Percentiles rank a stretch among this genome's conserved stretches.
phyloP scores from a whole-genome alignment of 2,888 invertebrate genomes.

The Pollenia angustigena region DNA sequence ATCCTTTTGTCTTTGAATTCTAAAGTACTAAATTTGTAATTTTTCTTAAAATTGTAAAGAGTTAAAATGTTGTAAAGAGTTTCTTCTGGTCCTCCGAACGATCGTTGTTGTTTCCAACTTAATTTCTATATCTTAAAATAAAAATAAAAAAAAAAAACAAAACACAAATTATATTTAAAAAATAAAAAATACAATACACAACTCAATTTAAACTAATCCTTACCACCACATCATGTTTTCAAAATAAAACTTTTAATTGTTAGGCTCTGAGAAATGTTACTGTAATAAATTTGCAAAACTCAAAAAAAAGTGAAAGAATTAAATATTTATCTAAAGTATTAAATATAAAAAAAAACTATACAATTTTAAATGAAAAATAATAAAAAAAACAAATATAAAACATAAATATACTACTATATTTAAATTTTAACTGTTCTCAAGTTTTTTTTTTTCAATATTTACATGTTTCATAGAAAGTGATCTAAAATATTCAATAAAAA shows the following conservation, averaged over 20 bases:
- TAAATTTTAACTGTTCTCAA: conserved; percentile 67
- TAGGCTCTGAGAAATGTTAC: conserved; percentile 72
- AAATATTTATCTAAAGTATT: conserved; percentile 65
- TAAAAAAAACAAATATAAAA: not conserved
- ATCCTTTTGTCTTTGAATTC: too few species aligned
- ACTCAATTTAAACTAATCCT: conserved; percentile 69
- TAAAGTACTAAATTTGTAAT: too few species aligned
- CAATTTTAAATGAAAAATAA: conserved; percentile 57
- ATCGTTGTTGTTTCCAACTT: conserved; percentile 30
- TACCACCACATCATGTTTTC: conserved; percentile 74
- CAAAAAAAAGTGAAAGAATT: conserved; percentile 48
- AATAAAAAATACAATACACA: conserved; percentile 55
- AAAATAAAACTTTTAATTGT: conserved; percentile 71
- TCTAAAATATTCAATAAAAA: conserved; percentile 51
- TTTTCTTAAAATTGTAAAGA: too few species aligned
- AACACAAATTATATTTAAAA: not conserved
- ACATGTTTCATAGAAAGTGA: conserved; percentile 61
- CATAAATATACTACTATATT: conserved; percentile 27
- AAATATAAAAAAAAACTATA: conserved; percentile 46
- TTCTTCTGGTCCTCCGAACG: too few species aligned
- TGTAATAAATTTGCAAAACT: conserved; percentile 68
- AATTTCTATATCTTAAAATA: conserved; percentile 26
- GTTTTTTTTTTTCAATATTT: conserved; percentile 61
- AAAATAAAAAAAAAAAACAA: conserved; percentile 8
- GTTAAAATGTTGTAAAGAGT: not conserved